These are phyloP conservation scores for Gonatopus flavifemur DNA, from an alignment of 1,140 invertebrate species.

Conservation along the genomic window DNA sequence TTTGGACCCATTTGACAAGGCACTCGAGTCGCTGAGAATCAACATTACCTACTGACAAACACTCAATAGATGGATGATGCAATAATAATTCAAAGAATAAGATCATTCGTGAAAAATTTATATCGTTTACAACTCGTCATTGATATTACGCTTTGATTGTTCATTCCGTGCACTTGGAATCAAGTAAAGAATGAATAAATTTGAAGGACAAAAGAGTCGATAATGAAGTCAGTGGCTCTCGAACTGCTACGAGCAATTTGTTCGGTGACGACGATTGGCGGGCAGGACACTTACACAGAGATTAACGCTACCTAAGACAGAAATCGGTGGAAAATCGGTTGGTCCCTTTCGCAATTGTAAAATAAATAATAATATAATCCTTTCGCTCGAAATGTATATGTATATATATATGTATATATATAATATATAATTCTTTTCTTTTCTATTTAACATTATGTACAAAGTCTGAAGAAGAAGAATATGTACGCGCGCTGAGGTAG, in stretches of 20 bases:
- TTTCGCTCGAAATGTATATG: too few relatives aligned
- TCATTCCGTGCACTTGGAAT: too few relatives aligned
- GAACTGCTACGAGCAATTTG: conserved; percentile 24
- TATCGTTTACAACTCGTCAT: too few relatives aligned
- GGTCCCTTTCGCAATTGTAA: conserved; percentile 47
- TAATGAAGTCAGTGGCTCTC: too few relatives aligned
- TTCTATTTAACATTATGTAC: conserved; percentile 54
- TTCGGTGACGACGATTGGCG: conserved; percentile 47
- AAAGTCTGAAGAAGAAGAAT: conserved; percentile 32
- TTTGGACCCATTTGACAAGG: conserved; percentile 55
- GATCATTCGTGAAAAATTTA: too few relatives aligned
- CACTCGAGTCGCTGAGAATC: conserved; percentile 43
- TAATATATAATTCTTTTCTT: conserved; percentile 30
- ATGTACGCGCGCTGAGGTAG: conserved; percentile 29
- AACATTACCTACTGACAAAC: not conserved
- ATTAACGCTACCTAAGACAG: conserved; percentile 56
- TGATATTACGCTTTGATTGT: too few relatives aligned
- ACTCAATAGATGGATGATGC: too few relatives aligned
- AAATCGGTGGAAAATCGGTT: conserved; percentile 60
- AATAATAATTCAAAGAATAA: too few relatives aligned
- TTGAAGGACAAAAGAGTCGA: too few relatives aligned
- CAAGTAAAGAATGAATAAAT: too few relatives aligned
- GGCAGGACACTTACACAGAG: conserved; percentile 49
- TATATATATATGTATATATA: too few relatives aligned
- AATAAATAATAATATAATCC: conserved; percentile 49